phyloP scores from a whole-genome alignment of 2,888 invertebrate species.

The Lithophane socia region DNA sequence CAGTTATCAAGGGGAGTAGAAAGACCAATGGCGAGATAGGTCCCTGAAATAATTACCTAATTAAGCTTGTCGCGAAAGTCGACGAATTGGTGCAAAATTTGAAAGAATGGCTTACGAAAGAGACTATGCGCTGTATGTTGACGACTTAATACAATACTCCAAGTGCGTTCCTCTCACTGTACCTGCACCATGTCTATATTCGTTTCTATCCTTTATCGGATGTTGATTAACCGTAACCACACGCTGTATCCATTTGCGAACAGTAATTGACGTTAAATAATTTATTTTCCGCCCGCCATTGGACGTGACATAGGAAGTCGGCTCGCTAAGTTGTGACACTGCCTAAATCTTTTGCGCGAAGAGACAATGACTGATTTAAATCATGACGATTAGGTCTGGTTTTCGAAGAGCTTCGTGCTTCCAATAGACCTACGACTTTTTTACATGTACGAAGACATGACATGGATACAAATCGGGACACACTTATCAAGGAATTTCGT shows the following conservation, averaged over 20 bases:
- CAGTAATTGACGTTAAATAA: constrained; percentile 62
- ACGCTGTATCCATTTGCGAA: constrained; percentile 52
- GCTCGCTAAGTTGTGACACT: constrained; percentile 21
- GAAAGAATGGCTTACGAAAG: not conserved
- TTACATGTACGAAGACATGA: not conserved
- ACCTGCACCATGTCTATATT: constrained; percentile 15
- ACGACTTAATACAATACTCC: not conserved
- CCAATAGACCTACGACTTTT: not conserved
- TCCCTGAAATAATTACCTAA: not conserved
- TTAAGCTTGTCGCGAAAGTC: not conserved
- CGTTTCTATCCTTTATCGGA: constrained; percentile 54
- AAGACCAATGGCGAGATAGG: not conserved
- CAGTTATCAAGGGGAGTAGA: not conserved
- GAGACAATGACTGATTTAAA: not conserved
- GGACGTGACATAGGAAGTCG: constrained; percentile 43
- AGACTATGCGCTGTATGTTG: not conserved
- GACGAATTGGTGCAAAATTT: not conserved
- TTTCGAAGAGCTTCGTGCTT: not conserved
- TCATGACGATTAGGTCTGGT: no score
- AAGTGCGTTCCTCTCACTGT: not conserved
- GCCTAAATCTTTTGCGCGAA: not conserved
- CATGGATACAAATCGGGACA: not conserved
- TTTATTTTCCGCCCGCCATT: constrained; percentile 53
- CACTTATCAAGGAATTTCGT: not conserved
- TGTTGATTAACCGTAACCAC: constrained; percentile 57